Conservation (phyloP, 2,888 invertebrate species). For the Heteromyza rotundicornis region DNA sequence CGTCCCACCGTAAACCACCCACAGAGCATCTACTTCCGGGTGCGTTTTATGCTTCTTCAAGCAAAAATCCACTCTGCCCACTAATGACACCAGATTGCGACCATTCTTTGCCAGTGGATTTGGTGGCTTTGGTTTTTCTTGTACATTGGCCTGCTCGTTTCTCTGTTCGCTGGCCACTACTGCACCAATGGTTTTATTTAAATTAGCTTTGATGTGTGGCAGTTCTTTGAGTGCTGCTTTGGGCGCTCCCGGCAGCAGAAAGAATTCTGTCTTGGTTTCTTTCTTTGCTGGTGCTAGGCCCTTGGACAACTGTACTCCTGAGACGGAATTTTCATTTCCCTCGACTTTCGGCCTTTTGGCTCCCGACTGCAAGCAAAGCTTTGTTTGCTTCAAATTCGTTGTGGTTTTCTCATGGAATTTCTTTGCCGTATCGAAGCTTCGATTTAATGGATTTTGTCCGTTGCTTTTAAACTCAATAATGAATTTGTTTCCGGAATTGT, state of each 20-base stretch:
- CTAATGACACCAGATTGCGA: constrained; percentile 39
- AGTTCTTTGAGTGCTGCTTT: constrained; percentile 25
- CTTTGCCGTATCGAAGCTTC: constrained; percentile 43
- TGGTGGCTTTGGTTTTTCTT: background rate
- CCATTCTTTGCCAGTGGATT: constrained; percentile 31
- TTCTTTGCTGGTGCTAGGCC: constrained; percentile 22
- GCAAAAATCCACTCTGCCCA: constrained; percentile 52
- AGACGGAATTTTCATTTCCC: constrained; percentile 35
- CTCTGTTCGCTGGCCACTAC: background rate
- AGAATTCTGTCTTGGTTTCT: constrained; percentile 30
- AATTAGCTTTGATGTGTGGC: constrained; percentile 15
- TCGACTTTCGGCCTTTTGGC: constrained; percentile 21
- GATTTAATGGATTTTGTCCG: constrained; percentile 28
- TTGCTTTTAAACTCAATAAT: constrained; percentile 23
- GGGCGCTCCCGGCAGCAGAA: constrained; percentile 31
- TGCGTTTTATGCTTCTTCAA: constrained; percentile 46
- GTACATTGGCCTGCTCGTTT: background rate
- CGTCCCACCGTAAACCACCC: constrained; percentile 54
- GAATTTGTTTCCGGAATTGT: constrained; percentile 30
- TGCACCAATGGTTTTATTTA: constrained; percentile 24
- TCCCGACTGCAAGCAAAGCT: constrained; percentile 35
- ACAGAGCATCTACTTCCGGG: constrained; percentile 44
- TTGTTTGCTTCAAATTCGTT: constrained; percentile 46
- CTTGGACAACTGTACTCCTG: constrained; percentile 19
- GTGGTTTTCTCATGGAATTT: constrained; percentile 35